A percentile compares a stretch with the other conserved stretches of the same genome.
Evolutionary conservation across 2,888 invertebrate genomes (phyloP).

Genomic region (Drosophila meridionalis): DNA sequence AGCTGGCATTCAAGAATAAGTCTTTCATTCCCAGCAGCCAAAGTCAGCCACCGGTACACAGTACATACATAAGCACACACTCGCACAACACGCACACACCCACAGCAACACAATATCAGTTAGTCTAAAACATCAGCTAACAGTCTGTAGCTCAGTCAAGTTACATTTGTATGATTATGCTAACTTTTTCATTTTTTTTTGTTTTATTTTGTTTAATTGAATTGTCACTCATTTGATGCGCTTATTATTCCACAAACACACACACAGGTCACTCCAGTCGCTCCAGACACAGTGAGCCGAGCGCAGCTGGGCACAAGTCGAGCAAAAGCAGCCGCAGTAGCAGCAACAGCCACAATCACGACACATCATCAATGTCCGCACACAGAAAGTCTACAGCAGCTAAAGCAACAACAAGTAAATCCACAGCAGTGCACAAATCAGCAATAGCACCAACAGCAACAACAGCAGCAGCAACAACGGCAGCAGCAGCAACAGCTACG

Average conservation of each 20-base stretch:
- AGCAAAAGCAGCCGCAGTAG: slow-evolving; percentile 45
- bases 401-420: slow-evolving; percentile 40
- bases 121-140: slow-evolving; percentile 38
- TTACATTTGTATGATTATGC: slow-evolving; percentile 9
- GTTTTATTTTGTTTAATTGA: neutral
- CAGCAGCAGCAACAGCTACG: slow-evolving; percentile 35
- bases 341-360: slow-evolving; percentile 31
- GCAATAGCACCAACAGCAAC: neutral
- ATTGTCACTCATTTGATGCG: slow-evolving; percentile 19
- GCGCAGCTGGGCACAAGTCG: slow-evolving; percentile 51
- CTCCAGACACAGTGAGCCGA: slow-evolving; percentile 72
- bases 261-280: slow-evolving; percentile 83
- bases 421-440: slow-evolving; percentile 54
- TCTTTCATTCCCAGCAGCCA: slow-evolving; percentile 38
- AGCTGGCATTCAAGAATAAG: neutral
- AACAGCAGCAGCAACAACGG: slow-evolving; percentile 17
- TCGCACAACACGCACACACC: slow-evolving; percentile 18
- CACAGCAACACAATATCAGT: neutral
- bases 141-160: slow-evolving; percentile 25
- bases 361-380: slow-evolving; percentile 45
- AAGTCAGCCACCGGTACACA: slow-evolving; percentile 12
- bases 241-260: slow-evolving; percentile 13
- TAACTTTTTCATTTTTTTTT: too few relatives aligned
- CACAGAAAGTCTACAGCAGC: slow-evolving; percentile 55
- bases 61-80: slow-evolving; percentile 5